Evolutionary conservation across 2,888 invertebrate genomes (phyloP).

Genomic region (Mesorhabditis spiculigera): DNA sequence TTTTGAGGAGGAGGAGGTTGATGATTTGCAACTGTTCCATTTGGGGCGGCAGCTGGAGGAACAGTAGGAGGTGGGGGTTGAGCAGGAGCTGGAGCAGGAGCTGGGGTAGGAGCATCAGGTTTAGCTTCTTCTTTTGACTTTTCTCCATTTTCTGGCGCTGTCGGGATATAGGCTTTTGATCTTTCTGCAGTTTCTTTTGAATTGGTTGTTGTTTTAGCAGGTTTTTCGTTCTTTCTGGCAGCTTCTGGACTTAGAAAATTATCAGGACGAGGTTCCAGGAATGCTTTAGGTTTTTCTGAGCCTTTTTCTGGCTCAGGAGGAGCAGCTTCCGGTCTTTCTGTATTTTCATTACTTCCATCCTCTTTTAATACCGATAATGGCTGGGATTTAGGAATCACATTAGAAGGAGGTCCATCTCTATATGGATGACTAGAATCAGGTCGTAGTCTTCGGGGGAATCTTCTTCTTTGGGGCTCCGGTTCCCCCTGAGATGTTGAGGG

Average conservation of each 20-base stretch:
- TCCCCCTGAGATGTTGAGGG: too few relatives aligned
- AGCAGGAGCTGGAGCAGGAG: not conserved
- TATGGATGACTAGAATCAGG: not conserved
- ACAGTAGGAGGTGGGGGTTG: not conserved
- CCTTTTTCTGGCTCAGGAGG: not conserved
- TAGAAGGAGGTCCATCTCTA: not conserved
- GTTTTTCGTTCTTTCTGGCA: not conserved
- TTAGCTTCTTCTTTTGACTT: not conserved
- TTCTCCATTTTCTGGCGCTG: not conserved
- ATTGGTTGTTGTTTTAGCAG: constrained; percentile 3
- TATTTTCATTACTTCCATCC: not conserved
- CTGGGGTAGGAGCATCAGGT: not conserved
- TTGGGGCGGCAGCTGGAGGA: not conserved
- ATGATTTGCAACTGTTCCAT: not conserved
- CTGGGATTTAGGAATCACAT: not conserved
- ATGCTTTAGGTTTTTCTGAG: too few relatives aligned
- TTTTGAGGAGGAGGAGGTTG: not conserved
- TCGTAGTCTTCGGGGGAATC: not conserved
- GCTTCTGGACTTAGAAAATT: not conserved
- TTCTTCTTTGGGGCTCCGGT: too few relatives aligned
- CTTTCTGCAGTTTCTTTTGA: constrained; percentile 4
- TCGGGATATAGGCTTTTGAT: not conserved
- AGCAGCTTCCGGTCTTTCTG: not conserved
- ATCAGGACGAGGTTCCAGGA: not conserved
- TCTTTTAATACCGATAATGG: not conserved